Base-by-base conservation (phyloP, 2,888 invertebrate genomes). In the Vesta saturnalis region DNA sequence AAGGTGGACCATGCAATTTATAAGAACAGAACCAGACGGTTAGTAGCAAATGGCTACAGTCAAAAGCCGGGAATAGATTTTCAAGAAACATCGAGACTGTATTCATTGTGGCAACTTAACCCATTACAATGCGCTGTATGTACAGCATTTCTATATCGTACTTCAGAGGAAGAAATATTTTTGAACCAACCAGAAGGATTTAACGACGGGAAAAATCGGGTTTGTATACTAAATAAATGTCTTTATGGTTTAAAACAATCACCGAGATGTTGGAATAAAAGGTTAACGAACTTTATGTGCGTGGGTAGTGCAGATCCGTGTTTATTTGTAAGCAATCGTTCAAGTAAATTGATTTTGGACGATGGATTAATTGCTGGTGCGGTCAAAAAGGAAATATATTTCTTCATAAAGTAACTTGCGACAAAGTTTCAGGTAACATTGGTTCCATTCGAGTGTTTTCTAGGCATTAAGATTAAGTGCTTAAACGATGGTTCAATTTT, bases 41-140 rank as follows among this genome's bases (percentile, higher is more conserved):
- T 74, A 18, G 73, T 52, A 30, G 10, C 30, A 30, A 30, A 30
- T 30, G 30, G 30, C 30, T 30, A 4, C 4, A 30, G 10, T 6
- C 30, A 30, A 30, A 30, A 30, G 4, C 30, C 10, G 30, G 10
- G 5, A 30, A 10, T 30, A 30, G 30, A 10, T 30, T 30, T 30
- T 30, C 30, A 30, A 16, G 65, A 76, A 58, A 70, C 70, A 4
- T 72, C 78, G 72, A 23, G 68, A 23, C 55, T 79, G n/a, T n/a
- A n/a, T n/a, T n/a, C n/a, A n/a, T n/a, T n/a, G n/a, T n/a, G n/a
- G n/a, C n/a, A n/a, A n/a, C n/a, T n/a, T n/a, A n/a, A n/a, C n/a
- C n/a, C n/a, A n/a, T 60, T 19, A 35, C 77, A 78, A 63, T 78
- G 79, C 70, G 77, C 78, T 69, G 75, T 79, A 65, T 69, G 56